Base-by-base conservation (phyloP, 2,113 vertebrate species). In the Nesogale talazaci region DNA sequence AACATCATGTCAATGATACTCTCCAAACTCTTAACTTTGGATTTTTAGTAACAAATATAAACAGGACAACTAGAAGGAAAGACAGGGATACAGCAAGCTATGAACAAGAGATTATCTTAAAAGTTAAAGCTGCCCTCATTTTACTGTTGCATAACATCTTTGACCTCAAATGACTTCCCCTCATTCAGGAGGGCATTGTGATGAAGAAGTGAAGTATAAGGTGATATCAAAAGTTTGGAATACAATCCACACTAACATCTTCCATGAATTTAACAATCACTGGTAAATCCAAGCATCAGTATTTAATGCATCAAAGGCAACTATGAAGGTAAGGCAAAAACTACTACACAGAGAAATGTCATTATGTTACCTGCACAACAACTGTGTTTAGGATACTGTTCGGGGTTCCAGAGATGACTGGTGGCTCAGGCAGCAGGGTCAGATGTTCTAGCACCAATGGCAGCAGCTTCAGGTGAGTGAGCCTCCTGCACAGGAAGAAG, bases 31-130 rank as follows among this genome's bases (percentile, higher is more conserved):
- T 17, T 52, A 69, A n/a, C 17, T 61, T 70, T 69, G 15, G 10
- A 17, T 7, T 81, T 88, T 90, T 69, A 29, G 38, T 70, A 88
- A 69, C 15, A 65, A 74, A 88, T 69, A 85, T 85, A 17, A 36
- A 25, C 27, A 82, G 76, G n/a, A 42, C 42, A 88, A 70, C 38
- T 27, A 29, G 20, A 91, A 52, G 38, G 11, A 86, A 25, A 10
- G 31, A 46, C 19, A 42, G 6, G 72, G 83, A 86, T 27, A 86
- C 65, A 77, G n/a, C 40, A 72, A 88, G 27, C 14, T 76, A 57
- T 4, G 40, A 40, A 94, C 87, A 84, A 90, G 57, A 56, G 74
- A 92, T 61, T 69, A 75, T 36, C 83, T 83, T 75, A 57, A 83
- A 90, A 83, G 76, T 72, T 83, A 93, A 36, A 92, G 46, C n/a